A percentile compares a stretch with the other conserved stretches of the same genome.
Conservation (phyloP, 2,113 vertebrate genomes). For the Terrapene triunguis region DNA sequence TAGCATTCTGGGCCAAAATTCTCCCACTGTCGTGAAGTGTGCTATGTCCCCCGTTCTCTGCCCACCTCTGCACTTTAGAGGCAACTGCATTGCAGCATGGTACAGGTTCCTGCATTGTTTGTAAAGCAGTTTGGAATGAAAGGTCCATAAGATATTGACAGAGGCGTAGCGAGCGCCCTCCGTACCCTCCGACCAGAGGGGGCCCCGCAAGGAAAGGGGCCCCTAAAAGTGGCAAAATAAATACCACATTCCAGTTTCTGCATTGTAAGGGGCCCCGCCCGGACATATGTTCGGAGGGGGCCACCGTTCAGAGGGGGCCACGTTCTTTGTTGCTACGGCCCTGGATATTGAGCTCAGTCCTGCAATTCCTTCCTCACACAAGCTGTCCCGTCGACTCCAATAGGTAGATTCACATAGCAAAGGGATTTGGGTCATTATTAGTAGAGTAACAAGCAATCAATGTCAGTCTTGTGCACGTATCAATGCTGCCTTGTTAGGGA, state of each 20-base stretch:
- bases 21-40: neutral
- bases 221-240: no score
- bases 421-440: neutral
- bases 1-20: neutral
- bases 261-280: no score
- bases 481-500: neutral
- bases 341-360: neutral
- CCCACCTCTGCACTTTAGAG: neutral
- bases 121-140: neutral
- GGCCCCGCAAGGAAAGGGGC: no score
- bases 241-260: no score
- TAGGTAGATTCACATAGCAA: neutral
- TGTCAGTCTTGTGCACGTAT: neutral
- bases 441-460: neutral
- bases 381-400: neutral
- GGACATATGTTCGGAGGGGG: no score
- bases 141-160: neutral
- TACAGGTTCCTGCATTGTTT: neutral
- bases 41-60: neutral
- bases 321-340: no score
- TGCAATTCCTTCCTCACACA: neutral
- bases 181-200: no score
- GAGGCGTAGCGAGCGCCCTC: no score
- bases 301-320: no score
- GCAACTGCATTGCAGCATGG: neutral